Percentiles rank a stretch among this genome's conserved stretches.
Conservation (phyloP, 2,888 invertebrate genomes). For the Cephus nigrinus region DNA sequence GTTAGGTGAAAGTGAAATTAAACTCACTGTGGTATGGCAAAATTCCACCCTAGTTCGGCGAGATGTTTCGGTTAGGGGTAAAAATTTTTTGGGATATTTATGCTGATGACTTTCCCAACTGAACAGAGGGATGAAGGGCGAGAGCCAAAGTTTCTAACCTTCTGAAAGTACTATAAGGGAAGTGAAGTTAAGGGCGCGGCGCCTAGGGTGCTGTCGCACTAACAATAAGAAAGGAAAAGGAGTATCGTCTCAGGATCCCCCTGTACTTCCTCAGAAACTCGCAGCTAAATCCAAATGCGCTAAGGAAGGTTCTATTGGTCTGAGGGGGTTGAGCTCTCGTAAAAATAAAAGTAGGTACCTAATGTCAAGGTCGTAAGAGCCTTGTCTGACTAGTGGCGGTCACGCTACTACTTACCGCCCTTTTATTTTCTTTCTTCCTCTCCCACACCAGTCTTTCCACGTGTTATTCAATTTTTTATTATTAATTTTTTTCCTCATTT, state of each 20-base stretch:
- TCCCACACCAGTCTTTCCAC: background rate
- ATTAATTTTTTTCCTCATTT: background rate
- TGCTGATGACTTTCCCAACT: background rate
- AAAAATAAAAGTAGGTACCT: background rate
- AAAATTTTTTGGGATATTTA: background rate
- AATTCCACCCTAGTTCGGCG: background rate
- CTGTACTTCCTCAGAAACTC: background rate
- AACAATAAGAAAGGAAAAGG: background rate
- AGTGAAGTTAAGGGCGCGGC: background rate
- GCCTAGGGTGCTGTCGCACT: background rate
- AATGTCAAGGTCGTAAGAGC: background rate
- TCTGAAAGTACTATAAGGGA: background rate
- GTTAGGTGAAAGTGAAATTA: background rate
- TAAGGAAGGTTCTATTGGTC: background rate
- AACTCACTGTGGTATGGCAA: background rate
- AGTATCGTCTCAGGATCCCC: background rate
- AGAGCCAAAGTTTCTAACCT: background rate
- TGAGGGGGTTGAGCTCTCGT: background rate
- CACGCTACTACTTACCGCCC: background rate
- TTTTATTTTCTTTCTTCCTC: background rate
- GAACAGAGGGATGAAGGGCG: background rate
- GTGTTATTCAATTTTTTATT: background rate
- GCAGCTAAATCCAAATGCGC: background rate
- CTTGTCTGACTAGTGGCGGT: background rate
- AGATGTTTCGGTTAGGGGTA: background rate